Percentiles rank a stretch among this genome's conserved stretches.
phyloP scores from a whole-genome alignment of 2,888 invertebrate species.

The Acleris sparsana region DNA sequence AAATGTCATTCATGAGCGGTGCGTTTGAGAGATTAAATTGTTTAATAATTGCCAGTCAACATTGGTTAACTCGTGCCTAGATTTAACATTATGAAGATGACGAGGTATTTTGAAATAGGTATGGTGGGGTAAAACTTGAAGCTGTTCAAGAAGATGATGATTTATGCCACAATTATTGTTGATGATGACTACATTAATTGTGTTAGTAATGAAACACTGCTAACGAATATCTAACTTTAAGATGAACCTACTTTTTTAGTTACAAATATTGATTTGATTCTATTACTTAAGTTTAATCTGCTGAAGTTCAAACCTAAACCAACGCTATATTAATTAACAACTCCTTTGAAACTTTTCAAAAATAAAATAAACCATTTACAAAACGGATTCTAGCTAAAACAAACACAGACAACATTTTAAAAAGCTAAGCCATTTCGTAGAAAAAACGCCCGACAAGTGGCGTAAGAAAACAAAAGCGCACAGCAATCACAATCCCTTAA shows the following conservation, averaged over 20 bases:
- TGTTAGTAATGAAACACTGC: too few species aligned
- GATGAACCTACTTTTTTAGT: too few species aligned
- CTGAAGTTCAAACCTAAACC: not conserved
- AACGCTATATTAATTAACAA: not conserved
- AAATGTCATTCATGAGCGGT: conserved; percentile 60
- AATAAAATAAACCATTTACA: not conserved
- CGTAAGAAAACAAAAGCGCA: conserved; percentile 40
- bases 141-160: too few species aligned
- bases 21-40: conserved; percentile 77
- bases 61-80: conserved; percentile 54
- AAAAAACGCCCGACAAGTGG: conserved; percentile 30
- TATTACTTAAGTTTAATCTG: too few species aligned
- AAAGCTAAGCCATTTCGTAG: conserved; percentile 19
- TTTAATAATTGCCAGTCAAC: conserved; percentile 75
- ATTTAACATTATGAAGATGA: conserved; percentile 68
- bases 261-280: not conserved
- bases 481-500: conserved; percentile 47
- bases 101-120: conserved; percentile 38
- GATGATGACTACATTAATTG: too few species aligned
- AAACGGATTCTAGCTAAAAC: conserved; percentile 10
- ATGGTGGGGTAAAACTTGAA: too few species aligned
- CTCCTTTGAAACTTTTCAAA: not conserved
- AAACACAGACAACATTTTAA: conserved; percentile 13
- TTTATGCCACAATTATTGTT: too few species aligned
- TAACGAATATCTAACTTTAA: too few species aligned